Evolutionary conservation across 2,888 invertebrate genomes (phyloP), one percentile per base, ranked within the genome.

Genomic region (Anagyrus pseudococci): DNA sequence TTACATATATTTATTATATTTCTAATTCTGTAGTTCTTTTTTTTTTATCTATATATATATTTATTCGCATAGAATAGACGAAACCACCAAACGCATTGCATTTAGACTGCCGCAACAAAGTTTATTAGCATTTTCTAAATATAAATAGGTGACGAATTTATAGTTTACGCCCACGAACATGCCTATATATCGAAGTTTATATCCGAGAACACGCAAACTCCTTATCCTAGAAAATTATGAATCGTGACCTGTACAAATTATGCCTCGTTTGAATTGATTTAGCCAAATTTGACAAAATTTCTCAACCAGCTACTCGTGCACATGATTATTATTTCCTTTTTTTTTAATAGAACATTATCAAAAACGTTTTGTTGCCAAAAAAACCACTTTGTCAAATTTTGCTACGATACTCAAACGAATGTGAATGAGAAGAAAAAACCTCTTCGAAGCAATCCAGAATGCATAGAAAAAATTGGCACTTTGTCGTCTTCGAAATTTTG

Each of bases 11-110:
- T 62, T 47, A 52, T 49, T 59, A 58, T 59, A 37, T 56, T 66
- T 65, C n/a, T 61, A 15, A 58, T 54, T 65, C 33, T 8, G 64
- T 60, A 64, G 57, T 64, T 63, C 43, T 44, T 44, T 55, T 49
- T 37, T 4, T 13, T 37, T 37, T 2, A 37, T 37, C 13, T 15
- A 15, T 15, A 37, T 37, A 37, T 10, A 29, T 37, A 62, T 49
- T 54, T 47, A 58, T 20, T 49, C 49, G 58, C 56, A 64, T 64
- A 65, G 61, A 65, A 55, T 58, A 65, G 54, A 50, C 15, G 22
- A 60, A 58, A 29, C 49, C 61, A 65, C 61, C 17, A 55, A 58
- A 25, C 22, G 54, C 40, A 61, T 50, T 55, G 43, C 61, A 52
- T 61, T 58, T 57, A 61, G 58, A 53, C 37, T 41, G 7, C 40